Base-by-base conservation (phyloP, 2,888 invertebrate genomes). In the Bombyx huttoni region DNA sequence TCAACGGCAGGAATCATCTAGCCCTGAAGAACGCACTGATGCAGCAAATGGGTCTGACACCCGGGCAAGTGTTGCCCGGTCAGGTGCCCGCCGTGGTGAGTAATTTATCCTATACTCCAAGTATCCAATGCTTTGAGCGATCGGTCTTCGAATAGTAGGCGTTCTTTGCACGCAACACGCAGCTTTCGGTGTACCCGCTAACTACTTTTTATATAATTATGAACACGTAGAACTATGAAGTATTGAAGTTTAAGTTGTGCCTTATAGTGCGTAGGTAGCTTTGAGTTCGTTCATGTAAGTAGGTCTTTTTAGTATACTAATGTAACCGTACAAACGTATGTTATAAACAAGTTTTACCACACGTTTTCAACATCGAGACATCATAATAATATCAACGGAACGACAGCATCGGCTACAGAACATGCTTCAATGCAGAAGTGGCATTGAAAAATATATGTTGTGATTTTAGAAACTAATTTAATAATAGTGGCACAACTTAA, bases 1-100 rank as follows among this genome's bases (percentile, higher is more conserved):
- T 99, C 91, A 99, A 99, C 91, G 99, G 99, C 67, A 92, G 98
- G 81, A 99, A 99, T 92, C 99, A 99, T 91, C 92, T 99, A 90
- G 98, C 99, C 77, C 91, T 99, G 88, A 99, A 99, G 91, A 98
- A 98, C 91, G 97, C 97, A 71, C 91, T 97, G 76, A 96, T 97
- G 94, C 96, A 97, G 91, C 96, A 97, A 90, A 96, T 97, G 96
- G 96, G 96, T 75, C 92, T 96, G 73, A 92, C 95, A 77, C 96
- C 96, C 64, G 96, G 96, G 81, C 97, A 97, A 90, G 93, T 97
- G 75, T 92, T 97, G 82, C 95, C 96, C 86, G 96, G 96, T 85
- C 97, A 97, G 91, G 94, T 97, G 82, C 96, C 95, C 81, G 78
- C 95, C 78, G 96, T 97, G 93, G 97, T 97, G 90, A 94, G 96